phyloP scores from a whole-genome alignment of 2,797 vertebrate genomes.

The Presbytis comata region DNA sequence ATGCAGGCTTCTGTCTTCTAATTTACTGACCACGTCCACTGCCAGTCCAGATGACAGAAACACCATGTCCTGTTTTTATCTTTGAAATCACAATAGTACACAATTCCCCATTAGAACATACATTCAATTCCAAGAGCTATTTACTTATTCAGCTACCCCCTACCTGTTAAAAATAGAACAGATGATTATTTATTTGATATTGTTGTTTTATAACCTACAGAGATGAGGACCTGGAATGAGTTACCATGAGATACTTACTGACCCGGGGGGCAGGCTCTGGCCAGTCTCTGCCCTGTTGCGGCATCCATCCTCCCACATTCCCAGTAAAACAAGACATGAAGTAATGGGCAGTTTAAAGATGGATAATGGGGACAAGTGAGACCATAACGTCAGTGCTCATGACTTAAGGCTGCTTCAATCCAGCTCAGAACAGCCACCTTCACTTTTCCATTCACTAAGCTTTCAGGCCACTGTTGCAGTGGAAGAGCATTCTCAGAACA shows the following conservation, averaged over 20 bases:
- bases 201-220: background rate
- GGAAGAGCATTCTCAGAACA: background rate
- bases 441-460: background rate
- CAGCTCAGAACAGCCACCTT: background rate
- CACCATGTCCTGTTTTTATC: background rate
- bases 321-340: background rate
- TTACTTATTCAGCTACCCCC: background rate
- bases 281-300: background rate
- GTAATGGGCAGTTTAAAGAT: background rate
- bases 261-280: background rate
- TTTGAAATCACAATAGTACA: background rate
- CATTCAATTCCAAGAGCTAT: background rate
- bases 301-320: background rate
- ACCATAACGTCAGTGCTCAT: background rate
- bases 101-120: background rate
- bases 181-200: background rate
- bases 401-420: background rate
- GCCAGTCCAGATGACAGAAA: background rate
- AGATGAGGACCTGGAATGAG: background rate
- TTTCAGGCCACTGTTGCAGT: background rate
- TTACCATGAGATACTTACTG: background rate
- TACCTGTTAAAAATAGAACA: background rate
- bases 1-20: background rate
- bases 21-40: background rate
- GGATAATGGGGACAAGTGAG: background rate